A percentile compares a stretch with the other conserved stretches of the same genome.
Conservation (phyloP, 2,113 vertebrate genomes). For the Oenanthe oenanthe region DNA sequence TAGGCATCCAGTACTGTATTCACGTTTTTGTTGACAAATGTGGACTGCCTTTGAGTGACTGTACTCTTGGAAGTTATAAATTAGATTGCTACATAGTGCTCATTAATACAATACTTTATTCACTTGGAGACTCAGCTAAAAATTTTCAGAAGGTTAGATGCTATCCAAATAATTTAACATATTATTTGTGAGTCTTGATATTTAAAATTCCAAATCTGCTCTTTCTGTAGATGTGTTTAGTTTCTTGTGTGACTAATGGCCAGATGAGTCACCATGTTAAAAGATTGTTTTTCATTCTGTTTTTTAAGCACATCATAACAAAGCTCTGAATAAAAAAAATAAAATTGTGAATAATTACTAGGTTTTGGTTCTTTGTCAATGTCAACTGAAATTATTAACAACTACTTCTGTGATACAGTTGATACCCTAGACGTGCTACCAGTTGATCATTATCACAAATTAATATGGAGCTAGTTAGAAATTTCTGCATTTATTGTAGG, state of each 20-base stretch:
- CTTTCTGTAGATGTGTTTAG: not conserved
- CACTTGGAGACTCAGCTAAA: not conserved
- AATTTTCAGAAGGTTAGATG: not conserved
- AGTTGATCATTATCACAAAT: not conserved
- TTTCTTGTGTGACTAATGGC: slow-evolving; percentile 20
- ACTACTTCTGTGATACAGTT: not conserved
- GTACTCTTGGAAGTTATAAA: not conserved
- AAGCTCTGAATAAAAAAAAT: not conserved
- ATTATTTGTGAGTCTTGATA: not conserved
- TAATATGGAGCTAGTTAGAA: not conserved
- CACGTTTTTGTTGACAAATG: not conserved
- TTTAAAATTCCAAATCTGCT: not conserved
- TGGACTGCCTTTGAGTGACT: not conserved
- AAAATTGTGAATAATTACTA: not conserved
- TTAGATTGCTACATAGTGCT: not conserved
- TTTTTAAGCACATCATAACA: not conserved
- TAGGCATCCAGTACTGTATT: not conserved
- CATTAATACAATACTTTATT: not conserved
- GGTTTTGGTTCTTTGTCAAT: not conserved
- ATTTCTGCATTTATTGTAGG: not conserved
- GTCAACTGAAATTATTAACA: not conserved
- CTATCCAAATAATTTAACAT: not conserved
- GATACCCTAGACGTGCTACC: not conserved
- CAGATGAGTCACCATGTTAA: slow-evolving; percentile 28
- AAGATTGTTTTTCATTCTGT: slow-evolving; percentile 24